Base-by-base conservation (phyloP, 2,888 invertebrate genomes). In the Morpho achilles region DNA sequence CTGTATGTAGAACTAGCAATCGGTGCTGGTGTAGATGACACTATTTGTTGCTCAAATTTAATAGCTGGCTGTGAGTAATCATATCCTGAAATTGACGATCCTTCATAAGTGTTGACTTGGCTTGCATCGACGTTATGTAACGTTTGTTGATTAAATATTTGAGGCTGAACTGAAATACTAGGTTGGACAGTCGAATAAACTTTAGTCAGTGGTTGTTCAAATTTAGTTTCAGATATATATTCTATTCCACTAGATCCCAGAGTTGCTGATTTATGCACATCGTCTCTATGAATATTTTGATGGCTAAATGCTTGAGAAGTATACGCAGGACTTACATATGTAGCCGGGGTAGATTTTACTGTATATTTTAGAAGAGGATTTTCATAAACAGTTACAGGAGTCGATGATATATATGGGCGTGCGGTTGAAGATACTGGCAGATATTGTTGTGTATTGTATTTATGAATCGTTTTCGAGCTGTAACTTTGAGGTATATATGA, bases 61-160 rank as follows among this genome's bases (percentile, higher is more conserved):
- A 79, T 63, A 1, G 71, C 68, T 8, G 75, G 73, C 55, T 69
- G 67, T 9, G 67, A 60, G 43, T 72, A 69, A 39, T 68, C 69
- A 57, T 72, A 68, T 45, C 68, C 69, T 8, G 60, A 64, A 39
- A 60, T n/a, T 8, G 81, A 80, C 56, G 78, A 75, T 7, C 77
- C 75, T 58, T 85, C 81, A 54, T 84, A 84, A 7, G 81, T 79
- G 16, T 68, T 68, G 1, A 67, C 53, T 59, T 53, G 53, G 54
- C 69, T 74, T 40, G 74, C 72, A 47, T 85, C 84, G 8, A 85
- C 83, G 64, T 81, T 77, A 59, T 87, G 86, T 6, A 84, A 53
- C 8, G 80, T 82, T 59, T 85, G 79, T 51, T 87, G 87, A 61
- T 81, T 82, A 61, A 76, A 83, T 4, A 79, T 69, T 58, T 82